Percentiles rank a stretch among this genome's conserved stretches.
These are phyloP conservation scores for Nemapogon koenigi DNA, from an alignment of 2,888 invertebrate genomes.

Conservation along the genomic window DNA sequence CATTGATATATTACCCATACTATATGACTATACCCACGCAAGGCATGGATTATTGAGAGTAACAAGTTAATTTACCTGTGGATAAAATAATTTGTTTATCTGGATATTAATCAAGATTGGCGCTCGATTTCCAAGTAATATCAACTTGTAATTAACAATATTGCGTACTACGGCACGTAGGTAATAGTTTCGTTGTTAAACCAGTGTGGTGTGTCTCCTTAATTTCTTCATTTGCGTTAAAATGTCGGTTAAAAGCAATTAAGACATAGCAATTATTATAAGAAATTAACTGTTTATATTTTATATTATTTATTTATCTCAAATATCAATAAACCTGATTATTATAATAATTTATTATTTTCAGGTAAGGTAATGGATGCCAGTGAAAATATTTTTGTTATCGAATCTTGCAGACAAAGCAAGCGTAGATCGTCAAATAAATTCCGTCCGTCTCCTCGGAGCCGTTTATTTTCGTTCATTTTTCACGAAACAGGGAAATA, in stretches of 20 bases:
- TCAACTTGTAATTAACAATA: too few species aligned
- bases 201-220: too few species aligned
- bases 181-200: too few species aligned
- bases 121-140: too few species aligned
- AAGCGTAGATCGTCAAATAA: constrained; percentile 14
- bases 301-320: too few species aligned
- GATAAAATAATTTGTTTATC: constrained; percentile 29
- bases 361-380: too few species aligned
- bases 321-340: too few species aligned
- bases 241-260: too few species aligned
- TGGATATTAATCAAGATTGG: constrained; percentile 12
- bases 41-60: constrained; percentile 9
- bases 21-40: background rate
- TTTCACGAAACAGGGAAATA: constrained; percentile 15
- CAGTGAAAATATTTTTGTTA: constrained; percentile 11
- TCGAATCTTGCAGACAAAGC: constrained; percentile 7
- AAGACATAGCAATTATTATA: too few species aligned
- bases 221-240: too few species aligned
- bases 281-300: too few species aligned
- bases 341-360: constrained; percentile 5
- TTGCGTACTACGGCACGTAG: constrained; percentile 1
- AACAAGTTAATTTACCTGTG: constrained; percentile 25
- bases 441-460: constrained; percentile 5
- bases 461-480: constrained; percentile 11
- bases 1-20: too few species aligned